These are phyloP conservation scores for Eptesicus fuscus DNA, from an alignment of 2,113 vertebrate genomes.

Conservation along the genomic window DNA sequence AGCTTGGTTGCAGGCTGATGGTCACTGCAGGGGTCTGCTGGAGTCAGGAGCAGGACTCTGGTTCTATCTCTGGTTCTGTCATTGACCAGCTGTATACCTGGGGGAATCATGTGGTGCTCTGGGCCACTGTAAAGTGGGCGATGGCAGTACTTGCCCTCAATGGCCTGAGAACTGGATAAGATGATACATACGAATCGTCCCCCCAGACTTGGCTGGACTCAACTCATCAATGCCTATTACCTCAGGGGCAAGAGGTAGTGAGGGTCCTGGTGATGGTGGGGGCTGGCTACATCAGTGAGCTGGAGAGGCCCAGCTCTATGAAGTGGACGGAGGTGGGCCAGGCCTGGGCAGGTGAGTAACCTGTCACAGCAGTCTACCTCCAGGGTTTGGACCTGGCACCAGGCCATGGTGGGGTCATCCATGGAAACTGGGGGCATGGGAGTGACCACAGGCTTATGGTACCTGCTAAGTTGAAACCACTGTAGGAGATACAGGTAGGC, in stretches of 20 bases:
- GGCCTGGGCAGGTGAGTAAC: neutral
- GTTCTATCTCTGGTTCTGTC: neutral
- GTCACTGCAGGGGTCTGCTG: neutral
- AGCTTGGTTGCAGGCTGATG: neutral
- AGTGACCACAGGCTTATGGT: fast-evolving
- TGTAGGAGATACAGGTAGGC: neutral
- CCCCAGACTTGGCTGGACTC: neutral
- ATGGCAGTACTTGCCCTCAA: too few relatives aligned
- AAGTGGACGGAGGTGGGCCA: too few relatives aligned
- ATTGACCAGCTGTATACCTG: neutral
- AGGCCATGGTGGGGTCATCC: neutral
- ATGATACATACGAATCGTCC: fast-evolving
- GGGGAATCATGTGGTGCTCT: neutral
- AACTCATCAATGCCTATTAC: neutral
- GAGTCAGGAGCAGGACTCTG: neutral
- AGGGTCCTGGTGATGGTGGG: neutral
- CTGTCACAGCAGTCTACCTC: neutral
- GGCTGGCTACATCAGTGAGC: neutral
- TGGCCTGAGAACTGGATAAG: neutral
- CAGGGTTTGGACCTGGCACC: neutral
- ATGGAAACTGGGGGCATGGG: neutral
- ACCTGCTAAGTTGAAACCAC: neutral
- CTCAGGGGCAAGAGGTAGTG: neutral
- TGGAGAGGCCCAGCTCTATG: neutral
- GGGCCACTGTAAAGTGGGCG: neutral